Conservation (phyloP, 2,113 vertebrate species). For the Machaerirhynchus nigripectus region DNA sequence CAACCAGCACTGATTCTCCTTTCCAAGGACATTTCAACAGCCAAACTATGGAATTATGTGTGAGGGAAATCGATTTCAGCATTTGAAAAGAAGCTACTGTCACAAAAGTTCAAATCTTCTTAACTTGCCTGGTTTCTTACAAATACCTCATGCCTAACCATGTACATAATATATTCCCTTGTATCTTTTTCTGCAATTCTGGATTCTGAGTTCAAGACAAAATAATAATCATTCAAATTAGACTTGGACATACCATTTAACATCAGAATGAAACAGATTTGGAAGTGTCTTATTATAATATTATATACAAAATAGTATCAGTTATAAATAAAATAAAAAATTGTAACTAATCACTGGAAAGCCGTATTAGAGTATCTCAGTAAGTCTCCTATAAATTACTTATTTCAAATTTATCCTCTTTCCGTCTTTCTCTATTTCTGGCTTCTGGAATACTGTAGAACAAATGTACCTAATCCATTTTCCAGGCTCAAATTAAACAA, state of each 20-base stretch:
- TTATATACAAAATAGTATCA: neutral
- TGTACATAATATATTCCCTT: neutral
- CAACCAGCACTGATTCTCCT: neutral
- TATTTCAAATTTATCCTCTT: neutral
- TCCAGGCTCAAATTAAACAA: neutral
- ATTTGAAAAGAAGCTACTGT: neutral
- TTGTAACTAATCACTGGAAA: neutral
- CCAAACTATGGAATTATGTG: neutral
- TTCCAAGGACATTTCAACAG: neutral
- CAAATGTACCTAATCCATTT: neutral
- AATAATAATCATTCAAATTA: neutral
- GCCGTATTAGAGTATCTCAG: neutral
- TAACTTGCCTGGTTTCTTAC: neutral
- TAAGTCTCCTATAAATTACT: neutral
- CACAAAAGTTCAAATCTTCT: neutral
- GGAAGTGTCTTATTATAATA: neutral
- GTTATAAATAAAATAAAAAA: neutral
- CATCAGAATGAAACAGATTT: neutral
- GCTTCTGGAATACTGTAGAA: neutral
- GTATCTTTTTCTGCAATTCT: fast-evolving
- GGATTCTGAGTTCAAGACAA: neutral
- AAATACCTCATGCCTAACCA: neutral
- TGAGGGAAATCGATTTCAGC: neutral
- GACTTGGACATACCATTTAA: neutral
- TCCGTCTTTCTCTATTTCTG: neutral